phyloP scores from a whole-genome alignment of 2,888 invertebrate genomes.

The Patella caerulea region DNA sequence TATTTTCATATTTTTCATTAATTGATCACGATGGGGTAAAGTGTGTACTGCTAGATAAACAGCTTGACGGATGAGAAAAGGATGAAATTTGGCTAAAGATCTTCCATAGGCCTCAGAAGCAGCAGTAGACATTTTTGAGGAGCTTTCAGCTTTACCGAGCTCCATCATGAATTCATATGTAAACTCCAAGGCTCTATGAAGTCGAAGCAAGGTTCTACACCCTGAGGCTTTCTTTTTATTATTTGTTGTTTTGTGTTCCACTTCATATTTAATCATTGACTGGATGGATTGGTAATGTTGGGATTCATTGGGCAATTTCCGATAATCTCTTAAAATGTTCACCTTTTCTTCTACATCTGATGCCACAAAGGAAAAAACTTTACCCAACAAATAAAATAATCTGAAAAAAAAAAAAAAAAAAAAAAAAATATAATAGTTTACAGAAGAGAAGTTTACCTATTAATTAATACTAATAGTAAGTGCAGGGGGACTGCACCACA shows the following conservation, averaged over 20 bases:
- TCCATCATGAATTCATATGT: slow-evolving; percentile 86
- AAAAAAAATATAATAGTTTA: neutral
- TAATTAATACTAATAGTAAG: no score
- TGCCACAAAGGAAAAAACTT: slow-evolving; percentile 91
- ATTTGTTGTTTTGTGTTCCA: slow-evolving; percentile 78
- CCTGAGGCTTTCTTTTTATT: slow-evolving; percentile 79
- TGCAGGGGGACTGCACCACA: no score
- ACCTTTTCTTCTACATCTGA: slow-evolving; percentile 91
- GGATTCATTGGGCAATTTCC: slow-evolving; percentile 60
- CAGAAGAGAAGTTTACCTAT: neutral
- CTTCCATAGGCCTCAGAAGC: slow-evolving; percentile 87
- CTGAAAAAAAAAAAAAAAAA: slow-evolving; percentile 73
- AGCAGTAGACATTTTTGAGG: slow-evolving; percentile 71
- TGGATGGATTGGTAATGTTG: slow-evolving; percentile 80
- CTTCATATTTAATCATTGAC: slow-evolving; percentile 89
- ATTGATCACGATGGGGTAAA: slow-evolving; percentile 82
- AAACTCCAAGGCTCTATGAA: slow-evolving; percentile 94
- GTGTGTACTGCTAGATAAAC: slow-evolving; percentile 90
- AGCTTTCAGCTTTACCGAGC: slow-evolving; percentile 72
- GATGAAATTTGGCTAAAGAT: slow-evolving; percentile 89
- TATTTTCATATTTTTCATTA: slow-evolving; percentile 71
- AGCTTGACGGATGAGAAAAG: slow-evolving; percentile 80
- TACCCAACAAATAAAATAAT: slow-evolving; percentile 89
- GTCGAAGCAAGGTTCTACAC: slow-evolving; percentile 86
- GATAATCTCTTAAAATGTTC: slow-evolving; percentile 80